phyloP scores from a whole-genome alignment of 2,797 vertebrate genomes.

The Sarcoramphus papa region DNA sequence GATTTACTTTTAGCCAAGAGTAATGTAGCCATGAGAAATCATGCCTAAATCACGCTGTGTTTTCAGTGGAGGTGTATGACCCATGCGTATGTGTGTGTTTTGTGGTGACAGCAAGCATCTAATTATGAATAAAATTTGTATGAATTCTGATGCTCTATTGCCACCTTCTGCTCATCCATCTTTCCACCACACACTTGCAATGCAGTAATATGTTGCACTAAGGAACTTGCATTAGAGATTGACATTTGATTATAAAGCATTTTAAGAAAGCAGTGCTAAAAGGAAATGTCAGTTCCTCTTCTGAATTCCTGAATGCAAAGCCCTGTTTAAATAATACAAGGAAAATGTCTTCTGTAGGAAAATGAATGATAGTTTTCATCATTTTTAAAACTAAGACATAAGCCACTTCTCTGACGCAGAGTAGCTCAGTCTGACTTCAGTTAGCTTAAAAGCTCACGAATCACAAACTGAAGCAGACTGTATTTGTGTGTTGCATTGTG shows the following conservation, averaged over 20 bases:
- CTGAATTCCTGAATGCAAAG: background rate
- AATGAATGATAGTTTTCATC: background rate
- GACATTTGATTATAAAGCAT: background rate
- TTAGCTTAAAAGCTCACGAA: background rate
- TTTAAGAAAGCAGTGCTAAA: background rate
- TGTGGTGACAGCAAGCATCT: background rate
- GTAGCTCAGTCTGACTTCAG: background rate
- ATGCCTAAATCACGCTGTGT: rapidly evolving
- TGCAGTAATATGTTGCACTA: rapidly evolving
- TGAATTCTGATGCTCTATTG: background rate
- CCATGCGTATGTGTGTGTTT: rapidly evolving
- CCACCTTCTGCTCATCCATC: constrained; percentile 1
- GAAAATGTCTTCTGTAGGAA: background rate
- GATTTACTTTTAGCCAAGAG: rapidly evolving
- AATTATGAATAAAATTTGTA: rapidly evolving
- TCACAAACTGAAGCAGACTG: background rate
- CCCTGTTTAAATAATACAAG: background rate
- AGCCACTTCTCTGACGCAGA: background rate
- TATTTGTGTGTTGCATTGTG: background rate
- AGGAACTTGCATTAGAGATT: background rate
- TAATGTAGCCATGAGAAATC: rapidly evolving
- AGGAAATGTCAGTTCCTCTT: background rate
- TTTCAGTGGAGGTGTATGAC: background rate
- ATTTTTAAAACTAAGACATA: rapidly evolving
- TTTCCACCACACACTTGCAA: rapidly evolving